phyloP scores from a whole-genome alignment of 2,797 vertebrate species.

The Valencia hispanica region DNA sequence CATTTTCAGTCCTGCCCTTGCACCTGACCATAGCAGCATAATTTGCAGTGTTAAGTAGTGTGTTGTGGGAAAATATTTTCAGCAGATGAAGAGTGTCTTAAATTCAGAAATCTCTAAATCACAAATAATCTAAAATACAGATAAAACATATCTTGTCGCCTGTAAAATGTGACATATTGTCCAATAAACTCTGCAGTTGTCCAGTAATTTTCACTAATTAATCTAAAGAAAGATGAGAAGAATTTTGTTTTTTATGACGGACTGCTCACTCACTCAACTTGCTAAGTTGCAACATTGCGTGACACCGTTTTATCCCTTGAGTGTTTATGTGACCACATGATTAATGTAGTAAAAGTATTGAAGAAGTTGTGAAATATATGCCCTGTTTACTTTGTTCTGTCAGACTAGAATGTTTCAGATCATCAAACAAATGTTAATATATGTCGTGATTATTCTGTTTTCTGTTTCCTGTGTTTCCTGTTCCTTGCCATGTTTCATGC shows the following conservation, averaged over 20 bases:
- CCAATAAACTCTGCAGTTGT: background rate
- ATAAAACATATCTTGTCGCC: background rate
- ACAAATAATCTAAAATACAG: background rate
- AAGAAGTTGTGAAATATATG: background rate
- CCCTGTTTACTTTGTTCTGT: background rate
- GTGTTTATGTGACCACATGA: background rate
- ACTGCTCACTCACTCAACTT: too few relatives aligned
- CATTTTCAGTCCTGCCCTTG: background rate
- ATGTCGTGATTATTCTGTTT: background rate
- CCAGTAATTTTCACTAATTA: background rate
- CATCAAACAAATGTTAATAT: background rate
- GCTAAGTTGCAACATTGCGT: too few relatives aligned
- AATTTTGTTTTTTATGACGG: background rate
- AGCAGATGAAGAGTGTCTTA: background rate
- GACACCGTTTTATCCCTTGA: too few relatives aligned
- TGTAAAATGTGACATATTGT: background rate
- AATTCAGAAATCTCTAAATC: background rate
- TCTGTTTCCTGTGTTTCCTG: too few relatives aligned
- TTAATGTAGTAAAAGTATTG: background rate
- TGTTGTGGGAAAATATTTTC: background rate
- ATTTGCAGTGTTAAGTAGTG: background rate
- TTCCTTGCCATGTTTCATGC: background rate
- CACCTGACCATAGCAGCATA: background rate
- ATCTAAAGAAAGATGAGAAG: background rate
- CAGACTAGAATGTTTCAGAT: background rate